Percentiles rank a stretch among this genome's conserved stretches.
Evolutionary conservation across 2,113 vertebrate genomes (phyloP).

Genomic region (Physeter macrocephalus): DNA sequence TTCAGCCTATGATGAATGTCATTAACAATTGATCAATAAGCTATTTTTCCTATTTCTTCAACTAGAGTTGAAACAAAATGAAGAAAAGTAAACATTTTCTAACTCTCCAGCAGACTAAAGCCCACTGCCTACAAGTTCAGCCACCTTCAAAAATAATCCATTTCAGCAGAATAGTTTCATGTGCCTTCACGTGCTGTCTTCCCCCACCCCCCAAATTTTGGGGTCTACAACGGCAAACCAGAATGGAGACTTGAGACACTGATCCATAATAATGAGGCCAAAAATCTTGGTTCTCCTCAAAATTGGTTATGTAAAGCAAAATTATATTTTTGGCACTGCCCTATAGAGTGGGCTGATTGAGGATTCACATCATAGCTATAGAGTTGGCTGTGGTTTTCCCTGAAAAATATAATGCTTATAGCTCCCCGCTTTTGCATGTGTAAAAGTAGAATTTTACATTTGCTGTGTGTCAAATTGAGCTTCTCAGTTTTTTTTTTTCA

Average conservation of each 20-base stretch:
- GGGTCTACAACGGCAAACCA: not conserved
- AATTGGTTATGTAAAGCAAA: not conserved
- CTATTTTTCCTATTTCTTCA: conserved; percentile 40
- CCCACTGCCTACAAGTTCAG: not conserved
- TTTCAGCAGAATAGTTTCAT: not conserved
- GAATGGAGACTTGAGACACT: not conserved
- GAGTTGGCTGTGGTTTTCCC: not conserved
- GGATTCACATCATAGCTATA: not conserved
- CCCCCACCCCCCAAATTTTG: not conserved
- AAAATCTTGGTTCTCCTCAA: not conserved
- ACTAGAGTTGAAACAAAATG: not conserved
- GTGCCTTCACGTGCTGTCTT: not conserved
- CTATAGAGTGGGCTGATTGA: not conserved
- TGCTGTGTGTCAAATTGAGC: not conserved
- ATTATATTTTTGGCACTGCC: not conserved
- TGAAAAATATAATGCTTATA: not conserved
- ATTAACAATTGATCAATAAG: conserved; percentile 24
- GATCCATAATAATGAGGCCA: not conserved
- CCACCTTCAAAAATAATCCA: not conserved
- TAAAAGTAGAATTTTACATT: not conserved
- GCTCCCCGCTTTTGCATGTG: not conserved
- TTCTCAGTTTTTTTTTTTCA: not conserved
- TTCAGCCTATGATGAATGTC: conserved; percentile 22
- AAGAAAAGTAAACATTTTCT: conserved; percentile 31
- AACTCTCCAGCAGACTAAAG: not conserved